These are phyloP conservation scores for Cryptus armator DNA, from an alignment of 2,888 invertebrate genomes.

Conservation along the genomic window DNA sequence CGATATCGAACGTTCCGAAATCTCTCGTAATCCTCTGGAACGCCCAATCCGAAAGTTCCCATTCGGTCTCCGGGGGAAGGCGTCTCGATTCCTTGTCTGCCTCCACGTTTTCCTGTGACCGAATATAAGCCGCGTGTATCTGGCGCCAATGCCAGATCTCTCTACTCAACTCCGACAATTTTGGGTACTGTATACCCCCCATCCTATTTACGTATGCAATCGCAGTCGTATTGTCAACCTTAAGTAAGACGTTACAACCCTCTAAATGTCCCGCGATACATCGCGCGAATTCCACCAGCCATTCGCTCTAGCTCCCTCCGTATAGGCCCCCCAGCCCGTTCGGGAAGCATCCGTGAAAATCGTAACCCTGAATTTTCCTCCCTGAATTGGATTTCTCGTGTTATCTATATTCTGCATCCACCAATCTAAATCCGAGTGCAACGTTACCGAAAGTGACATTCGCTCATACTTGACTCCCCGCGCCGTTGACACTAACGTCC, in stretches of 20 bases:
- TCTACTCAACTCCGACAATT: conserved; percentile 1
- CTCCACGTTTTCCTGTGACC: neutral
- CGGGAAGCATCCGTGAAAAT: conserved; percentile 48
- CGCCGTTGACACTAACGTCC: conserved; percentile 68
- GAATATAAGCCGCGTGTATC: conserved; percentile 24
- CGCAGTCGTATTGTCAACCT: conserved; percentile 48
- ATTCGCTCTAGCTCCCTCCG: conserved; percentile 13
- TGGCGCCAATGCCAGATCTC: conserved; percentile 57
- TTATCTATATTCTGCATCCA: neutral
- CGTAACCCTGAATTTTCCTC: neutral
- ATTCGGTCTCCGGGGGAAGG: neutral
- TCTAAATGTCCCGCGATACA: too few species aligned
- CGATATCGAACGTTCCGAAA: neutral
- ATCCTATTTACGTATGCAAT: conserved; percentile 47
- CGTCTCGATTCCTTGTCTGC: neutral
- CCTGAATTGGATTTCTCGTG: neutral
- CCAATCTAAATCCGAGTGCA: conserved; percentile 51
- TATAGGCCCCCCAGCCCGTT: conserved; percentile 41
- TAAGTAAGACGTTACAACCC: conserved; percentile 28
- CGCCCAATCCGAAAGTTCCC: neutral
- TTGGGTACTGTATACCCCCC: conserved; percentile 38
- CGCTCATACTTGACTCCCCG: conserved; percentile 71
- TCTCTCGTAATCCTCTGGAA: neutral
- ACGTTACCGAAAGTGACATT: conserved; percentile 27
- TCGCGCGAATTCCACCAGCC: conserved; percentile 37